phyloP scores from a whole-genome alignment of 2,888 invertebrate genomes.

The Xestobium rufovillosum region DNA sequence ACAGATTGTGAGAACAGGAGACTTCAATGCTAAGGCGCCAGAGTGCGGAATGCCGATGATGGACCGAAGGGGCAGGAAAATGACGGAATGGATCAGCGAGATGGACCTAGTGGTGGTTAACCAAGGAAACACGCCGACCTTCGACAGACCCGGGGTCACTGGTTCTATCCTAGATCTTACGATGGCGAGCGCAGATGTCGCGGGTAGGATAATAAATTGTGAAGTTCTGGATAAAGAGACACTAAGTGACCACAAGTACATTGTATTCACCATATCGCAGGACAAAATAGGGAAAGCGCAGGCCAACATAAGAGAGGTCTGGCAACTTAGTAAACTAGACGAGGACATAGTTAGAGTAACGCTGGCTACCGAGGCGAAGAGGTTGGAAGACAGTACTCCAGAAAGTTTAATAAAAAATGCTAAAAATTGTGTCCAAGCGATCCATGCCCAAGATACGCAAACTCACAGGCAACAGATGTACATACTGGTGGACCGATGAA shows the following conservation, averaged over 20 bases:
- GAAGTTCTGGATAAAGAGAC: conserved; percentile 12
- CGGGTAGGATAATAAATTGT: conserved; percentile 9
- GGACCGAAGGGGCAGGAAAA: conserved; percentile 12
- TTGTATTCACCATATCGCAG: conserved; percentile 5
- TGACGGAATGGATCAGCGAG: conserved; percentile 14
- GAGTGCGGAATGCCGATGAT: conserved; percentile 12
- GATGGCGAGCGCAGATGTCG: conserved; percentile 2
- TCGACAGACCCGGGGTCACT: conserved; percentile 4
- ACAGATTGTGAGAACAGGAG: conserved; percentile 10
- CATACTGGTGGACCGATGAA: no score
- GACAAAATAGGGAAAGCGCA: neutral
- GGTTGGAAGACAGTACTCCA: neutral
- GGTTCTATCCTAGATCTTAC: conserved; percentile 16
- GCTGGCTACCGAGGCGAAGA: neutral
- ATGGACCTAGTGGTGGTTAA: conserved; percentile 9
- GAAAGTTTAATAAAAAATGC: conserved; percentile 4
- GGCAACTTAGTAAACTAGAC: conserved; percentile 15
- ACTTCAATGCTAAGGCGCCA: conserved; percentile 16
- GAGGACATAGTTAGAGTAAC: conserved; percentile 8
- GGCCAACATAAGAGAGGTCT: neutral
- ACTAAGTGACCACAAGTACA: conserved; percentile 16
- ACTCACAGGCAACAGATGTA: no score
- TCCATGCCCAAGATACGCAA: conserved; percentile 15
- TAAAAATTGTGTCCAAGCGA: conserved; percentile 11
- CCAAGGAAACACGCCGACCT: conserved; percentile 16